Evolutionary conservation across 2,888 invertebrate genomes (phyloP), one percentile per base, ranked within the genome.

Genomic region (Drosophila nr. perissopoda): DNA sequence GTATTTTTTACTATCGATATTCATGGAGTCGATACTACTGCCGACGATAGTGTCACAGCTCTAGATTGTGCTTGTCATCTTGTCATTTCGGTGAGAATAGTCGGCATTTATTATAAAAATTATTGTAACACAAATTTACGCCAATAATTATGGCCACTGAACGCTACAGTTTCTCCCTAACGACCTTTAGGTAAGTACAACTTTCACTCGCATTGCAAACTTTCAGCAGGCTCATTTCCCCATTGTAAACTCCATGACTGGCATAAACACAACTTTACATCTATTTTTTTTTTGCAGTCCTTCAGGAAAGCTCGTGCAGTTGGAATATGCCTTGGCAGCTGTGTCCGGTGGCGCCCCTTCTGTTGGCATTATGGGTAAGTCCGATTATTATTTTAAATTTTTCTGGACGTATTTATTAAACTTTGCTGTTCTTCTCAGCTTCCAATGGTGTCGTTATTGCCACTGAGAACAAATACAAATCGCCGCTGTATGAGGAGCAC

Each of bases 291-390:
- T 46, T 94, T 94, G 34, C 94, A 99, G 99, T 93, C 99, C 99
- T 25, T 99, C 99, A 31, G 99, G 99, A 81, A 99, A 99, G 94
- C 94, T 99, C 89, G 99, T 99, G 64, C 99, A 99, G 94, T 99
- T 99, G 88, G 99, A 99, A 94, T 99, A 99, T 97, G 99, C 99
- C 5, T 94, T 99, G 93, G 99, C 99, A 64, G 99, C 99, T 36
- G 99, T 99, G 33, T 98, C 98, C 70, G 98, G 99, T 76, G 99
- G 99, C 72, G 99, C 99, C 5, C 99, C 99, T 4, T 99, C 99
- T 69, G 99, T 99, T 80, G 99, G 99, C 48, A 99, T 99, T 69
- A 98, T 99, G 96, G 97, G 97, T 97, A 93, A 92, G 79, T 10
- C 5, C 7, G 42, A 10, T 10, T 29, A 5, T 49, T 16, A 18